These are phyloP conservation scores for Agelaius phoeniceus DNA, from an alignment of 2,113 vertebrate genomes.

Conservation along the genomic window DNA sequence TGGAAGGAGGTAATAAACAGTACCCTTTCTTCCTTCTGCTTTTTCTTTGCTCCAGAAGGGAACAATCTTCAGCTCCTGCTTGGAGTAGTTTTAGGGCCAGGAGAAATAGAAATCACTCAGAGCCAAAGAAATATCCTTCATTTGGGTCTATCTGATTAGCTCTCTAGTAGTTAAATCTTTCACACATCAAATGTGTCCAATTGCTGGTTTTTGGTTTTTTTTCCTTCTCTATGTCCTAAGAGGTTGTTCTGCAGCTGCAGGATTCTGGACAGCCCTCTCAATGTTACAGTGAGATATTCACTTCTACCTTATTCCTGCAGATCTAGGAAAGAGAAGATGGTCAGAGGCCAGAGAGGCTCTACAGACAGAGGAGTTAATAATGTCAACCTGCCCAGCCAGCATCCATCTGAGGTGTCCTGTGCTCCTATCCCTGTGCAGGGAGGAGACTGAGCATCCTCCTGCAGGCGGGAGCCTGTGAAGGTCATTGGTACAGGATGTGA, in stretches of 20 bases:
- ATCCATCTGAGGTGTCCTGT: background rate
- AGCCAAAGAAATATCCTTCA: background rate
- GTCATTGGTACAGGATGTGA: background rate
- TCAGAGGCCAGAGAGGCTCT: background rate
- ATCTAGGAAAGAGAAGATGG: background rate
- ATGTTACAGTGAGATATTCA: background rate
- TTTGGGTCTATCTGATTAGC: background rate
- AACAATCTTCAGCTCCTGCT: background rate
- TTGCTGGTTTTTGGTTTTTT: background rate
- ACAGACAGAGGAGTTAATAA: background rate
- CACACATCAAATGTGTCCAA: background rate
- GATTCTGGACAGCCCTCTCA: background rate
- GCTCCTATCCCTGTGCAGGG: background rate
- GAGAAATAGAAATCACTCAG: background rate
- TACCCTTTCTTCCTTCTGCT: background rate
- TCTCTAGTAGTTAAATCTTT: background rate
- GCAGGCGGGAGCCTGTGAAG: background rate
- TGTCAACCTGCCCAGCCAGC: background rate
- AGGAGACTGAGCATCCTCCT: background rate
- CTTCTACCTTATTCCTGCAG: background rate
- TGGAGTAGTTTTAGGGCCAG: background rate
- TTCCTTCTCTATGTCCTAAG: background rate
- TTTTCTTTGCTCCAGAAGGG: constrained; percentile 20
- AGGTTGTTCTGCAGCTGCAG: background rate
- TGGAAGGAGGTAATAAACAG: background rate